These are phyloP conservation scores for Leptosomus discolor DNA, from an alignment of 2,113 vertebrate genomes.

Conservation along the genomic window DNA sequence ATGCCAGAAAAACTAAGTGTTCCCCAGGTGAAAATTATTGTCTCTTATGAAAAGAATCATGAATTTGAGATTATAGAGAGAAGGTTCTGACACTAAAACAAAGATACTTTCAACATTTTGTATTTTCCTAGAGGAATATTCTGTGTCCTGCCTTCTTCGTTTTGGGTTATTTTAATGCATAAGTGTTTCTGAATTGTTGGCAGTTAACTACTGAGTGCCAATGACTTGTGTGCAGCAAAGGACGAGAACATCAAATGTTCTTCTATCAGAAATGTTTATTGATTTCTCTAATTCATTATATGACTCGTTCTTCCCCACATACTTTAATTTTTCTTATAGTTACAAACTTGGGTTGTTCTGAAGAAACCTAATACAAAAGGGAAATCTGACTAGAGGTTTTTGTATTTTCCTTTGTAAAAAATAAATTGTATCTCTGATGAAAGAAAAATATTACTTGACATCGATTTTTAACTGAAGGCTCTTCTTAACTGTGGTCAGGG, in stretches of 20 bases:
- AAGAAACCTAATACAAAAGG: background rate
- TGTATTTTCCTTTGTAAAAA: background rate
- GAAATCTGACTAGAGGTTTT: background rate
- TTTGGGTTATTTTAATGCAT: background rate
- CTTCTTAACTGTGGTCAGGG: background rate
- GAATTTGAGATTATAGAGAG: background rate
- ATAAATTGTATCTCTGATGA: background rate
- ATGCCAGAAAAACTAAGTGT: background rate
- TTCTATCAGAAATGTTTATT: background rate
- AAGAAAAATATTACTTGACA: background rate
- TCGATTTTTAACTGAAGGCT: background rate
- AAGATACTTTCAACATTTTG: background rate
- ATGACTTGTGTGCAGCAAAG: background rate
- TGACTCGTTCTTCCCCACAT: background rate
- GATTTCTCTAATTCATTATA: background rate
- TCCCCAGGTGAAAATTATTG: background rate
- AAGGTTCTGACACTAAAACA: background rate
- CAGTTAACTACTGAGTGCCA: background rate
- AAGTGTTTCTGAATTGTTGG: background rate
- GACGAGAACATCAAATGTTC: background rate
- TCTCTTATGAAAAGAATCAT: background rate
- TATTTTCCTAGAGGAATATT: background rate
- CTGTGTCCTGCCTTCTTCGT: background rate
- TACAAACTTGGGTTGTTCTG: background rate
- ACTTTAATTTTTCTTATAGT: background rate